Conservation (phyloP, 2,888 invertebrate species). For the Dioctria rufipes region DNA sequence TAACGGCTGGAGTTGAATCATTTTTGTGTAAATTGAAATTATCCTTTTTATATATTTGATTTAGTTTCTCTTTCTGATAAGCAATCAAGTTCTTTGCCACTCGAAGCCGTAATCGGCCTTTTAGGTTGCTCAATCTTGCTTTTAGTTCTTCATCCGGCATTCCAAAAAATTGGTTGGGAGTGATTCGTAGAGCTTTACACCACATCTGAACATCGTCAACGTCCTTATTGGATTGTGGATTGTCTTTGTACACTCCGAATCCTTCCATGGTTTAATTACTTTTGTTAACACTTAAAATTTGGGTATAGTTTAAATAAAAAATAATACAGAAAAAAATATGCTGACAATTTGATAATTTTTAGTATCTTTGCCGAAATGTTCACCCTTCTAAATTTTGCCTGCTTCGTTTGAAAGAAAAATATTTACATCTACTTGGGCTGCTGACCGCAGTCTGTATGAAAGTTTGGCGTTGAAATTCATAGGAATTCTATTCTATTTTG, state of each 20-base stretch:
- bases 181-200: slow-evolving; percentile 59
- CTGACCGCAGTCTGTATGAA: no score
- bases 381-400: neutral
- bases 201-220: slow-evolving; percentile 11
- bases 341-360: slow-evolving; percentile 1
- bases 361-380: neutral
- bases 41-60: slow-evolving; percentile 1
- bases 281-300: neutral
- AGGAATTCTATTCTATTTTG: no score
- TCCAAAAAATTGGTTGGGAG: slow-evolving; percentile 61
- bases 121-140: slow-evolving; percentile 31
- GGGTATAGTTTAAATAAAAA: neutral
- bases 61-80: slow-evolving; percentile 36
- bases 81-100: slow-evolving; percentile 43
- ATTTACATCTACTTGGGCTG: no score
- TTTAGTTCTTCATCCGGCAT: slow-evolving; percentile 60
- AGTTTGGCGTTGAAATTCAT: no score
- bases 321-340: neutral
- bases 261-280: slow-evolving; percentile 58
- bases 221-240: neutral
- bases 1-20: no score
- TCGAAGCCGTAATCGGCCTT: slow-evolving; percentile 18
- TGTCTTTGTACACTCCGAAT: neutral
- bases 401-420: neutral
- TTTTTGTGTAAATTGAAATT: neutral